phyloP scores from a whole-genome alignment of 1,140 invertebrate genomes.

The Saccostrea glomerata region DNA sequence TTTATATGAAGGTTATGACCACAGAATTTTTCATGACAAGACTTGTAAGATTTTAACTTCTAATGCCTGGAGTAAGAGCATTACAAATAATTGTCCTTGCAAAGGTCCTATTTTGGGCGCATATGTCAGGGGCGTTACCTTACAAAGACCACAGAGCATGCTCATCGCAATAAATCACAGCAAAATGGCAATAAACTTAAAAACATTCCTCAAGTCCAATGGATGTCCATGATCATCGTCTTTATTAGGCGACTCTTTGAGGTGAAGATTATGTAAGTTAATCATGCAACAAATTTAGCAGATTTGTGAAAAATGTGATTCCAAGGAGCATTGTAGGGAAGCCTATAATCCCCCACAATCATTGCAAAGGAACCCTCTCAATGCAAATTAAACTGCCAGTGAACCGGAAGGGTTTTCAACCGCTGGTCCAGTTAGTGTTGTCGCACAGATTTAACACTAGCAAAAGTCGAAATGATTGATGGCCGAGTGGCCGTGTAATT shows the following conservation, averaged over 20 bases:
- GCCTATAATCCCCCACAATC: conserved; percentile 1
- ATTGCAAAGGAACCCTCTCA: not conserved
- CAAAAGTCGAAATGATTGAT: not conserved
- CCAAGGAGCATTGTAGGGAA: not conserved
- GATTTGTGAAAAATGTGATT: conserved; percentile 15
- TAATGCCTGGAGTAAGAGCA: not conserved
- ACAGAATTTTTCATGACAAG: not conserved
- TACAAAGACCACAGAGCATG: not conserved
- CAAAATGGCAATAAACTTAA: not conserved
- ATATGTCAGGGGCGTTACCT: conserved; percentile 1
- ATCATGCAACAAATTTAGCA: conserved; percentile 18
- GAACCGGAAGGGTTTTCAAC: conserved; percentile 16
- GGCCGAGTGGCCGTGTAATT: not conserved
- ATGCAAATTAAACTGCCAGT: conserved; percentile 20
- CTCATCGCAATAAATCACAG: not conserved
- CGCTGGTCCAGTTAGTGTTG: not conserved
- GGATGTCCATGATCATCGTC: not conserved
- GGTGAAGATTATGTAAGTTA: conserved; percentile 28
- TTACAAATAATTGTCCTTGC: not conserved
- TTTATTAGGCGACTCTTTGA: not conserved
- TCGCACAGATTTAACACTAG: not conserved
- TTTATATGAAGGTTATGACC: not conserved
- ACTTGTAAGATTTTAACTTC: not conserved
- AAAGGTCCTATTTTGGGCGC: not conserved
- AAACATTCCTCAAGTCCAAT: not conserved